phyloP scores from a whole-genome alignment of 1,140 invertebrate species.

The Saxidomus purpurata region DNA sequence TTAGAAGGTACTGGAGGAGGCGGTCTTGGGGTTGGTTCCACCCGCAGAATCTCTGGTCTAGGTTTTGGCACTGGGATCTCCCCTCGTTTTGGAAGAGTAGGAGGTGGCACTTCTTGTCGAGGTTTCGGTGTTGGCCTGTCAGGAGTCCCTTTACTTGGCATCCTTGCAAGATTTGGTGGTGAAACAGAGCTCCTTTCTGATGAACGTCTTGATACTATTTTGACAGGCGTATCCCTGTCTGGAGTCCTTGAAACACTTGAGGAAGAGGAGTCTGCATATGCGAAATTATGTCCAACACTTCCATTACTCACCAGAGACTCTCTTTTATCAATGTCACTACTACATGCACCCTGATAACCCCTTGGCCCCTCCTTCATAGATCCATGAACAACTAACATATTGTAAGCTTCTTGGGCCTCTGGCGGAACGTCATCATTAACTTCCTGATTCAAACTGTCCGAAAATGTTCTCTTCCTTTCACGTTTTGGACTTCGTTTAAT shows the following conservation, averaged over 20 bases:
- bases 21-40: conserved; percentile 77
- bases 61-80: conserved; percentile 81
- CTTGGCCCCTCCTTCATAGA: conserved; percentile 71
- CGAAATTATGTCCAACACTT: conserved; percentile 53
- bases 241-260: conserved; percentile 64
- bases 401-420: conserved; percentile 95
- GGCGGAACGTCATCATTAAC: conserved; percentile 77
- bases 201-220: conserved; percentile 49
- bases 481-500: conserved; percentile 82
- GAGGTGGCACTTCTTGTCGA: conserved; percentile 38
- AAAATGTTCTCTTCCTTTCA: conserved; percentile 86
- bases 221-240: conserved; percentile 48
- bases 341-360: conserved; percentile 16
- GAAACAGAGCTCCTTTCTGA: conserved; percentile 62
- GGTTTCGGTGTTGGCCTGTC: conserved; percentile 64
- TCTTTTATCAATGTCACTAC: conserved; percentile 33
- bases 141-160: conserved; percentile 12
- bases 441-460: conserved; percentile 85
- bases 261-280: conserved; percentile 44
- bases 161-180: conserved; percentile 33
- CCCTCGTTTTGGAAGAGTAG: conserved; percentile 61
- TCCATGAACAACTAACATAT: conserved; percentile 94
- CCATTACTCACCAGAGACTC: conserved; percentile 57
- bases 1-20: conserved; percentile 70
- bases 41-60: conserved; percentile 78